Evolutionary conservation across 2,797 vertebrate species (phyloP), one percentile per base, ranked within the genome.

Genomic region (Mus spretus): DNA sequence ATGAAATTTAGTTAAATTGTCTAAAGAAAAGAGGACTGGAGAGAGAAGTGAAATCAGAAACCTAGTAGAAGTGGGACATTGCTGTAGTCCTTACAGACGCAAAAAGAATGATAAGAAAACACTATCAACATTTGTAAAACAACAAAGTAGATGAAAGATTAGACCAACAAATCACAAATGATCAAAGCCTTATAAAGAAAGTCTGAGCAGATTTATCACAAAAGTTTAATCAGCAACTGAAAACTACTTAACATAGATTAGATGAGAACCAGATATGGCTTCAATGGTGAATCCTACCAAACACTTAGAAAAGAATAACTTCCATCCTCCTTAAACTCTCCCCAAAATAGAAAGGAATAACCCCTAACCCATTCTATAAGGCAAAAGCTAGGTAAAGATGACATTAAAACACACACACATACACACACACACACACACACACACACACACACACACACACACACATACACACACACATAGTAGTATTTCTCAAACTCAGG

Each of bases 31-130:
- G 85, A 14, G 61, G 22, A 74, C 50, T 17, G 79, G 14, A 50
- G 22, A 83, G 79, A 92, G 72, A 82, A 91, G 2, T 70, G 44
- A 96, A 96, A 78, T 87, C 19, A 84, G 63, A 95, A 92, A 80
- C 81, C 40, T 82, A 97, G 89, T 53, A 78, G 28, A 31, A 63
- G 4, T 65, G 17, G 17, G 26, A 8, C 40, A 61, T 93, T 81
- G 63, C 63, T 90, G 90, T 57, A 24, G 34, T 88, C 7, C 1
- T 87, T 89, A 93, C 13, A 89, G 26, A 93, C 96, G 93, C 80
- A 67, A 85, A 92, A 95, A 57, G 9, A 13, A 31, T 77, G 63
- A 15, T 65, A 91, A 93, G 24, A 92, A 61, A 85, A 74, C n/a
- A 89, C 28, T 55, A 67, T 77, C 20, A 90, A 83, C 0, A 93